These are phyloP conservation scores for Andrena minutula DNA, from an alignment of 2,888 invertebrate species.

Conservation along the genomic window DNA sequence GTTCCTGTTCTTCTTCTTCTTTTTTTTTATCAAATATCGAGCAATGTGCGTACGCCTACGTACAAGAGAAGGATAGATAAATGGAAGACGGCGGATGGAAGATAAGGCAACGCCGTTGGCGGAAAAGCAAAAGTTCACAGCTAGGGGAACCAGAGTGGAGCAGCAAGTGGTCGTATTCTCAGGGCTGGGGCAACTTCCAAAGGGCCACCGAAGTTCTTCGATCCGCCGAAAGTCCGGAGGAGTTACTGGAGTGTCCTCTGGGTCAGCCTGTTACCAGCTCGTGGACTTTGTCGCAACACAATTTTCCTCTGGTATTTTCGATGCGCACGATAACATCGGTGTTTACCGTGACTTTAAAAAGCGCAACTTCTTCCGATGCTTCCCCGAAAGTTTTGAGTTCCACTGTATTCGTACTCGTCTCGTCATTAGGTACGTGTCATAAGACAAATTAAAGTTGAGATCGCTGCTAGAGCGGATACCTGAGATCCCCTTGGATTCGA, in stretches of 20 bases:
- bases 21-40: background rate
- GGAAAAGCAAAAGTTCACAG: constrained; percentile 66
- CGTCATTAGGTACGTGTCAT: no score
- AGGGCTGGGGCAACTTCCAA: constrained; percentile 58
- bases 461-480: background rate
- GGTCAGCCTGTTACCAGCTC: constrained; percentile 64
- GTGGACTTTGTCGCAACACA: constrained; percentile 62
- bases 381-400: background rate
- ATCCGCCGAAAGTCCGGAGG: constrained; percentile 63
- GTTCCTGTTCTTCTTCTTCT: background rate
- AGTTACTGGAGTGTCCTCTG: constrained; percentile 61
- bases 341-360: constrained; percentile 26
- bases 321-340: constrained; percentile 30
- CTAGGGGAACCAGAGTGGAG: constrained; percentile 57
- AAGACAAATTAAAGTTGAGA: no score
- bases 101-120: constrained; percentile 59
- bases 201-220: constrained; percentile 65
- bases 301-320: constrained; percentile 58
- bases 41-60: background rate
- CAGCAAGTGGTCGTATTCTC: constrained; percentile 74
- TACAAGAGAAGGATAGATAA: constrained; percentile 23
- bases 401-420: no score
- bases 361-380: background rate
- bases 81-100: constrained; percentile 39
- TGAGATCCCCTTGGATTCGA: background rate